phyloP scores from a whole-genome alignment of 1,140 invertebrate species.

The Ceratina australensis region DNA sequence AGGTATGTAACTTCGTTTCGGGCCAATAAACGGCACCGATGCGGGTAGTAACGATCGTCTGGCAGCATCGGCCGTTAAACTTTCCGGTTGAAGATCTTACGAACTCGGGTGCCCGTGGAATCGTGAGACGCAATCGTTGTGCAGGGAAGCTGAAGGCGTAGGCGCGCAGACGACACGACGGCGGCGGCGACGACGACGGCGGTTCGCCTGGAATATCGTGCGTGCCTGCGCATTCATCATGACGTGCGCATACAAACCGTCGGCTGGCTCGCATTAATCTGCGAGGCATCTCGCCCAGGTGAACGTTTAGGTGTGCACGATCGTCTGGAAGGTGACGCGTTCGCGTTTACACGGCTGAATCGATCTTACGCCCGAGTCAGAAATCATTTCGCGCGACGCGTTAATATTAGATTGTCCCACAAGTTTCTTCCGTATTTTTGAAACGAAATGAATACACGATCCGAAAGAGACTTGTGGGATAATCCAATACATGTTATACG shows the following conservation, averaged over 20 bases:
- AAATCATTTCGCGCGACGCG: no score
- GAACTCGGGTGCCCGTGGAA: neutral
- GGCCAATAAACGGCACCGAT: slow-evolving; percentile 30
- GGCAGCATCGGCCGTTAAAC: neutral
- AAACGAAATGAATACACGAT: no score
- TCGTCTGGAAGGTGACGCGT: neutral
- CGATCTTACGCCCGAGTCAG: neutral
- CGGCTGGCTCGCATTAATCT: slow-evolving; percentile 14
- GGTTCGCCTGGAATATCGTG: neutral
- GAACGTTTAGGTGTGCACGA: neutral
- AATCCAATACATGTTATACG: no score
- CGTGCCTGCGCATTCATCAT: neutral
- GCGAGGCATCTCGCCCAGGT: no score
- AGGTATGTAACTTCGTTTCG: slow-evolving; percentile 12
- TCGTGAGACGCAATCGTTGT: neutral
- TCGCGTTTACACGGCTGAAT: neutral
- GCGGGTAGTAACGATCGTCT: slow-evolving; percentile 34
- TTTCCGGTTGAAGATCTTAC: slow-evolving; percentile 7
- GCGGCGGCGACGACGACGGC: no score
- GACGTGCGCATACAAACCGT: neutral
- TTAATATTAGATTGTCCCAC: no score
- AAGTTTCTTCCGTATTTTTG: no score
- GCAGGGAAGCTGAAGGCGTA: slow-evolving; percentile 31
- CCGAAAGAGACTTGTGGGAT: no score
- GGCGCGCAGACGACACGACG: neutral